Percentiles rank a stretch among this genome's conserved stretches.
phyloP scores from a whole-genome alignment of 2,113 vertebrate genomes.

The Ranitomeya imitator region DNA sequence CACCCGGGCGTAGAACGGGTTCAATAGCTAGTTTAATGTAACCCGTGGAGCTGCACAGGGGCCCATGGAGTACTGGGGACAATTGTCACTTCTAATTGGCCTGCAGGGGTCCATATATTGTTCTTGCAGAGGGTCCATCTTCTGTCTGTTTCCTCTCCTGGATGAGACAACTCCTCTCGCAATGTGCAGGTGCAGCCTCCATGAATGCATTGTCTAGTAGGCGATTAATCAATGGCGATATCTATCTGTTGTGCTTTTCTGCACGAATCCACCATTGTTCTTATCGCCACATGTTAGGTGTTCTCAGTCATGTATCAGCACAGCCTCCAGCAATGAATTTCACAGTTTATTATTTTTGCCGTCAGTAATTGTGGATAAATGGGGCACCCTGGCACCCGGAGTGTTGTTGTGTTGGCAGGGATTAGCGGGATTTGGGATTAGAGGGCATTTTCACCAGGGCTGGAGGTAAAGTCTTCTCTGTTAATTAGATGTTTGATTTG shows the following conservation, averaged over 20 bases:
- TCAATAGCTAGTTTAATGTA: too few species aligned
- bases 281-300: background rate
- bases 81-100: too few species aligned
- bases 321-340: background rate
- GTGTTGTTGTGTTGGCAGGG: conserved; percentile 14
- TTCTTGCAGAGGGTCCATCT: too few species aligned
- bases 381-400: background rate
- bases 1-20: too few species aligned
- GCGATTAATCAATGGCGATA: background rate
- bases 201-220: background rate
- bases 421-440: background rate
- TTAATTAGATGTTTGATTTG: conserved; percentile 41
- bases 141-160: background rate
- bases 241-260: background rate
- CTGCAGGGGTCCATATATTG: too few species aligned
- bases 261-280: background rate
- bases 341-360: background rate
- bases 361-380: conserved; percentile 13
- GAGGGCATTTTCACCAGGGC: background rate
- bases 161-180: background rate
- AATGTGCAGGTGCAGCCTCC: background rate
- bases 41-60: too few species aligned
- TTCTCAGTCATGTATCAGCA: background rate
- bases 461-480: conserved; percentile 12
- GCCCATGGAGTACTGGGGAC: too few species aligned